Evolutionary conservation across 1,140 invertebrate species (phyloP).

Genomic region (Anastrepha obliqua): DNA sequence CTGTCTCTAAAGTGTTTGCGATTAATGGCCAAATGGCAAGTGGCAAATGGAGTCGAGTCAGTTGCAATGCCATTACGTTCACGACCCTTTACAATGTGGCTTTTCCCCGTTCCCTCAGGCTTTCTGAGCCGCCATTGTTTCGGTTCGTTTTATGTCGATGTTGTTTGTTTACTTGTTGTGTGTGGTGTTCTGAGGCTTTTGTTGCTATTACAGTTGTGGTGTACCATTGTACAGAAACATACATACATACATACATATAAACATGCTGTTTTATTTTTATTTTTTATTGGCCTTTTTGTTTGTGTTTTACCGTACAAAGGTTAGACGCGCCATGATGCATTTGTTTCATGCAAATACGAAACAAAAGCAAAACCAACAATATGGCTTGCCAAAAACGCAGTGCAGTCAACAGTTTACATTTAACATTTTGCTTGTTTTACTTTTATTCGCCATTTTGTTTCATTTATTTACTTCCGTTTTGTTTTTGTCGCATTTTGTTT

Average conservation of each 20-base stretch:
- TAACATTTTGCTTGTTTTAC: conserved; percentile 9
- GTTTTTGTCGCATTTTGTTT: conserved; percentile 43
- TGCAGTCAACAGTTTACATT: conserved; percentile 21
- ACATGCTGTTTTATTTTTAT: conserved; percentile 1
- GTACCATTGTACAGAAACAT: not conserved
- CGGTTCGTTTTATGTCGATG: conserved; percentile 19
- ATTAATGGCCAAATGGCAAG: conserved; percentile 46
- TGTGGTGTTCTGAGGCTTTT: conserved; percentile 25
- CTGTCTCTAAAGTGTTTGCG: conserved; percentile 39
- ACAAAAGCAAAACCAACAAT: conserved; percentile 7
- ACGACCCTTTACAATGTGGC: conserved; percentile 29
- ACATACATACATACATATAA: not conserved
- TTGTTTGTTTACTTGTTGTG: conserved; percentile 40
- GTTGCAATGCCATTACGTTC: conserved; percentile 28
- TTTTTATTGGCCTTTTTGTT: not conserved
- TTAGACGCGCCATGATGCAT: conserved; percentile 33
- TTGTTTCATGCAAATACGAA: conserved; percentile 38
- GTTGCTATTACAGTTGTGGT: conserved; percentile 40
- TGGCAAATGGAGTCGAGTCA: conserved; percentile 50
- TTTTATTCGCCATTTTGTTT: not conserved
- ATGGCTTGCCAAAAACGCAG: conserved; percentile 5
- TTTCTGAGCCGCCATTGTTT: not conserved
- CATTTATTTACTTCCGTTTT: conserved; percentile 36
- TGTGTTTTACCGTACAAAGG: not conserved
- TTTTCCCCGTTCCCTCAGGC: not conserved